Percentiles rank a stretch among this genome's conserved stretches.
These are phyloP conservation scores for Sylvia borin DNA, from an alignment of 2,797 vertebrate genomes.

Conservation along the genomic window DNA sequence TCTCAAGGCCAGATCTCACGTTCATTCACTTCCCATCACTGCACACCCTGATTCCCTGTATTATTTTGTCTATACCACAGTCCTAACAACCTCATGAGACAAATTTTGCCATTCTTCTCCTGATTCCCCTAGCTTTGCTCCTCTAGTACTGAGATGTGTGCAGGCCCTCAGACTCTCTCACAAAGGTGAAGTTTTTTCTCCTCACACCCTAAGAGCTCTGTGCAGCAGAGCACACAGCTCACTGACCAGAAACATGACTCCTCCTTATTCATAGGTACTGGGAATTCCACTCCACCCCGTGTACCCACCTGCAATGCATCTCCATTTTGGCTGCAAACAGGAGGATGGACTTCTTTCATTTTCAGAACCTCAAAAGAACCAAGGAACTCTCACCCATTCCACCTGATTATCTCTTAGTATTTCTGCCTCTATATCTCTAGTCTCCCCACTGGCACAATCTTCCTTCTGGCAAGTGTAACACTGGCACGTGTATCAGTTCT, in stretches of 20 bases:
- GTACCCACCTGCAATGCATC: neutral
- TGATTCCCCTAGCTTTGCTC: neutral
- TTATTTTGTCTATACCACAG: neutral
- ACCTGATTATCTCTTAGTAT: neutral
- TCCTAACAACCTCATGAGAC: neutral
- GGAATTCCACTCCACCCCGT: neutral
- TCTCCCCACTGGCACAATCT: neutral
- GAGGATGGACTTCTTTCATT: neutral
- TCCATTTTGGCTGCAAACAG: neutral
- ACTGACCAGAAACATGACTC: neutral
- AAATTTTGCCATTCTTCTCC: neutral
- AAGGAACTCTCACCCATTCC: neutral
- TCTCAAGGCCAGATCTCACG: neutral
- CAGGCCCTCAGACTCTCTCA: neutral
- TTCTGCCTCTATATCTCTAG: neutral
- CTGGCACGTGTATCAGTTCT: accelerated
- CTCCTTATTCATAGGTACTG: neutral
- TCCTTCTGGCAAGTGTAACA: neutral
- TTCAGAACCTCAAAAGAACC: neutral
- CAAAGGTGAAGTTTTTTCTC: neutral
- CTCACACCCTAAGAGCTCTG: accelerated
- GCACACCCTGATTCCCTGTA: accelerated
- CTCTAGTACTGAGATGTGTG: neutral
- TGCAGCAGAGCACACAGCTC: neutral
- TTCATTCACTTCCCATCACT: neutral